Conservation (phyloP, 2,888 invertebrate genomes). For the Spodoptera exigua region DNA sequence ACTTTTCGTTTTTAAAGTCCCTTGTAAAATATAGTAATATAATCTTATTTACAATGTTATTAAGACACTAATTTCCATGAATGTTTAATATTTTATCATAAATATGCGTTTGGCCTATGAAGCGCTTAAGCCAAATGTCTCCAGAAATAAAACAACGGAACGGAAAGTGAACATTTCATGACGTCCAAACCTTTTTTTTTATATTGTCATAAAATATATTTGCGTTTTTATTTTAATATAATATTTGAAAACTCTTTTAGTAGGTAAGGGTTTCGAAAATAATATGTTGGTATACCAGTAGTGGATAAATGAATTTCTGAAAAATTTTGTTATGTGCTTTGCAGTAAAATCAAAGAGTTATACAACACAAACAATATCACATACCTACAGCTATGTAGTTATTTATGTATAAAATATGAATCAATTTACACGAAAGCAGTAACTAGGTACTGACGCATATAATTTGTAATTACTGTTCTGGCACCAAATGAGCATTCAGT, state of each 20-base stretch:
- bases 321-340: no score
- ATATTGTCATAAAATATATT: conserved; percentile 31
- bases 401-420: no score
- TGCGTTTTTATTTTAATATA: conserved; percentile 11
- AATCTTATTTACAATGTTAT: no score
- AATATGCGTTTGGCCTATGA: no score
- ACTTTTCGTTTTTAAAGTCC: no score
- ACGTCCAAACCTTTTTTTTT: conserved; percentile 32
- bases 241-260: conserved; percentile 18
- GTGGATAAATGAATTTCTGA: background rate
- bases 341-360: no score
- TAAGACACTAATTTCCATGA: no score
- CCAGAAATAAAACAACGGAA: conserved; percentile 12
- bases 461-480: conserved; percentile 18
- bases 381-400: no score
- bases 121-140: background rate
- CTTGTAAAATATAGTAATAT: no score
- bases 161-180: conserved; percentile 22
- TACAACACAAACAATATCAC: no score
- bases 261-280: background rate
- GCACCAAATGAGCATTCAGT: conserved; percentile 27
- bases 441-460: conserved; percentile 10
- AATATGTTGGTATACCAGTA: conserved; percentile 13
- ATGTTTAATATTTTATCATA: no score
- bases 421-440: background rate